phyloP scores from a whole-genome alignment of 2,113 vertebrate species.

The Corythornis cristatus region DNA sequence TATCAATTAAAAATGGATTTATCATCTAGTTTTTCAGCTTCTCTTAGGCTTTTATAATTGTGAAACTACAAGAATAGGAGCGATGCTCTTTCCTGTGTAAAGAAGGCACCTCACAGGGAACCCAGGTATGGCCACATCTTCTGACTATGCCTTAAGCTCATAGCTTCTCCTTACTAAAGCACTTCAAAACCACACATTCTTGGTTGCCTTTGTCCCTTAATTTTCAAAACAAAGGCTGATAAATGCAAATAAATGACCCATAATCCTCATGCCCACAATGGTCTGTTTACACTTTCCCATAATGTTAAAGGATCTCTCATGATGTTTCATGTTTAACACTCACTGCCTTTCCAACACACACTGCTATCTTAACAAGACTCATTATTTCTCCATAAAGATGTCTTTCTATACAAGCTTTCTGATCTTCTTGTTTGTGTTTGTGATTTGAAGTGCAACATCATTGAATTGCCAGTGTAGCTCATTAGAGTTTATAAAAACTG shows the following conservation, averaged over 20 bases:
- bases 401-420: slow-evolving; percentile 52
- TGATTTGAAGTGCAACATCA: slow-evolving; percentile 49
- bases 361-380: background rate
- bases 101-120: background rate
- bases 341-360: background rate
- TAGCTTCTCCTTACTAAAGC: background rate
- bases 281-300: background rate
- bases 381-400: slow-evolving; percentile 38
- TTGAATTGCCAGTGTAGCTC: slow-evolving; percentile 30
- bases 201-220: slow-evolving; percentile 26
- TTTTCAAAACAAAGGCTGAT: slow-evolving; percentile 41
- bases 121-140: background rate
- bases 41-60: background rate
- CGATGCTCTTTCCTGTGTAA: background rate
- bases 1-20: slow-evolving; percentile 40
- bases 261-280: background rate
- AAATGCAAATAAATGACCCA: slow-evolving; percentile 56
- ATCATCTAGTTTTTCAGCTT: background rate
- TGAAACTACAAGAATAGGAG: background rate
- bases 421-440: slow-evolving; percentile 29
- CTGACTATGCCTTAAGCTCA: background rate
- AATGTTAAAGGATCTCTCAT: background rate
- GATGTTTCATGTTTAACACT: accelerated
- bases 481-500: background rate
- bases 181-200: slow-evolving; percentile 9